Percentiles rank a stretch among this genome's conserved stretches.
These are phyloP conservation scores for Mohoua ochrocephala DNA, from an alignment of 2,113 vertebrate species.

Conservation along the genomic window DNA sequence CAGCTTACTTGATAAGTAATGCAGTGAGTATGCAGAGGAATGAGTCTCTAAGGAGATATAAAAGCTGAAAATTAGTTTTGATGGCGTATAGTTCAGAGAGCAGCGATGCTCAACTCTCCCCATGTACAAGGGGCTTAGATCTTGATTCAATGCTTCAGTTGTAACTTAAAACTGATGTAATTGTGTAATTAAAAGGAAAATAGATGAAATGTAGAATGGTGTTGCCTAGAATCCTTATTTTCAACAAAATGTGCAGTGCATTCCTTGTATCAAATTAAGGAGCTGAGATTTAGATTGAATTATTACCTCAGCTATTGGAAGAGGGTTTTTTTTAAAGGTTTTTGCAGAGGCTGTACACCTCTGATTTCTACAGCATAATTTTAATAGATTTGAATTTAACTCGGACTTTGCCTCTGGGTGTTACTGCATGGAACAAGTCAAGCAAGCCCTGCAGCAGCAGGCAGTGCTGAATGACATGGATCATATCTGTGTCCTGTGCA, in stretches of 20 bases:
- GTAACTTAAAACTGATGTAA: neutral
- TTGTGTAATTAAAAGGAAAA: neutral
- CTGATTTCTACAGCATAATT: neutral
- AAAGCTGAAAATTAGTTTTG: neutral
- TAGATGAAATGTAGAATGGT: neutral
- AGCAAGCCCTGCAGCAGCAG: neutral
- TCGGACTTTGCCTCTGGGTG: neutral
- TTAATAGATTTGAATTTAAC: neutral
- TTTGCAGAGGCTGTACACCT: neutral
- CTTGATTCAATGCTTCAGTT: neutral
- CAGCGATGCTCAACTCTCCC: rapidly evolving
- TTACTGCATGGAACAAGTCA: neutral
- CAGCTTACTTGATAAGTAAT: constrained; percentile 78
- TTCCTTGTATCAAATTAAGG: neutral
- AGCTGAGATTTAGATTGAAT: neutral
- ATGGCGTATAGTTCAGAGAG: neutral
- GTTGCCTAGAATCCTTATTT: neutral
- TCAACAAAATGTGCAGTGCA: rapidly evolving
- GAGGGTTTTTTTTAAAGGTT: neutral
- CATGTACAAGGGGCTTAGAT: neutral
- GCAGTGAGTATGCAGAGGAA: constrained; percentile 75
- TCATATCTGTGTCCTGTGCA: neutral
- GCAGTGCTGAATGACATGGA: neutral
- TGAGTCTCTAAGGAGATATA: neutral
- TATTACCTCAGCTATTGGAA: neutral